Percentiles rank a stretch among this genome's conserved stretches.
Conservation (phyloP, 1,140 invertebrate species). For the Ditylenchus dipsaci region DNA sequence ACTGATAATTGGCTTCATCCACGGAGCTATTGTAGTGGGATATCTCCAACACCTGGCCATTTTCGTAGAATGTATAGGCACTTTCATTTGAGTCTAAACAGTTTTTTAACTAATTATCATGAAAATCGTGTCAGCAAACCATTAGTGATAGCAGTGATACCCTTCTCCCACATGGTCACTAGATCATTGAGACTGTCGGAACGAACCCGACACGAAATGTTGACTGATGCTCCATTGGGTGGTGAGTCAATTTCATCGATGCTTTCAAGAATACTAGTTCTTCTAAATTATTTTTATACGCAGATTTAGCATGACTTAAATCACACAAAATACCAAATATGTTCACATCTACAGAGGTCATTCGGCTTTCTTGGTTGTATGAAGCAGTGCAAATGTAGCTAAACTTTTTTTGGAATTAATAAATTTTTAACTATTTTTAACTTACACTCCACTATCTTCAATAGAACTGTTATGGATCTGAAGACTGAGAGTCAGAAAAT, state of each 20-base stretch:
- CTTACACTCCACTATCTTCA: conserved; percentile 4
- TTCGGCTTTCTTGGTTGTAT: background rate
- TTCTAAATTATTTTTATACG: background rate
- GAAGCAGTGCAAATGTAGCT: background rate
- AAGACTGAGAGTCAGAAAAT: background rate
- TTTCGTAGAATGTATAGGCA: conserved; percentile 5
- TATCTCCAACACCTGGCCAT: conserved; percentile 1
- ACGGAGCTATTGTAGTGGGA: background rate
- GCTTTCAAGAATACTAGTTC: conserved; percentile 1
- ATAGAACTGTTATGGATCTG: background rate
- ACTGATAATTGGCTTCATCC: background rate
- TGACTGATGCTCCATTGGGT: background rate
- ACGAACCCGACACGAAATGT: conserved; percentile 3
- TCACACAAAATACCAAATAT: background rate
- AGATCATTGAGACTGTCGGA: background rate
- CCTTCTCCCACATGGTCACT: conserved; percentile 6
- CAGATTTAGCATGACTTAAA: background rate
- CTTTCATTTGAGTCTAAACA: background rate
- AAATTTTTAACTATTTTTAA: background rate
- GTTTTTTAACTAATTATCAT: too few species aligned
- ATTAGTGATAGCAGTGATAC: conserved; percentile 1
- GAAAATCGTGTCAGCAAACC: background rate
- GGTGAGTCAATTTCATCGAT: background rate
- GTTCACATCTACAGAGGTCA: background rate
- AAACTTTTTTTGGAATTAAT: background rate